A percentile compares a stretch with the other conserved stretches of the same genome.
phyloP scores from a whole-genome alignment of 2,888 invertebrate genomes.

The Exocentrus adspersus region DNA sequence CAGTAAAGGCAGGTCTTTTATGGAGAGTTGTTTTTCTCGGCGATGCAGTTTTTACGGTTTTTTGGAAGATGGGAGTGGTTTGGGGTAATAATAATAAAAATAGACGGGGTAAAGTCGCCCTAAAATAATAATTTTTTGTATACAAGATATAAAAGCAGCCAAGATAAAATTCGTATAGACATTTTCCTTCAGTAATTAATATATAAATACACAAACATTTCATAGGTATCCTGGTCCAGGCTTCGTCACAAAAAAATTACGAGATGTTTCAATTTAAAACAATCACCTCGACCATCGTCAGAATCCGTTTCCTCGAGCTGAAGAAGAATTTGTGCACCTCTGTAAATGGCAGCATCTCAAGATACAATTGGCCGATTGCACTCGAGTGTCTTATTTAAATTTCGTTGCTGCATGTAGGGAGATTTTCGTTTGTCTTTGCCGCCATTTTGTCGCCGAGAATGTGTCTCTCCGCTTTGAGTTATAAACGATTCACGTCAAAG shows the following conservation, averaged over 20 bases:
- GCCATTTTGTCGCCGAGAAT: slow-evolving; percentile 59
- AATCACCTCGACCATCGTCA: not conserved
- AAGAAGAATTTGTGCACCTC: slow-evolving; percentile 33
- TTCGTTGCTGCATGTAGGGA: slow-evolving; percentile 50
- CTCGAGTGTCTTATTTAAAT: slow-evolving; percentile 58
- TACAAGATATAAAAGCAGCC: not conserved
- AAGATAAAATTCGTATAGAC: too few species aligned
- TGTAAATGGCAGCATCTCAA: slow-evolving; percentile 42
- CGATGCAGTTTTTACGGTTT: not conserved
- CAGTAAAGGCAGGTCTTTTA: slow-evolving; percentile 10
- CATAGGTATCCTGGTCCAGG: too few species aligned
- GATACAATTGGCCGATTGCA: slow-evolving; percentile 55
- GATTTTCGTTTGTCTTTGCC: slow-evolving; percentile 54
- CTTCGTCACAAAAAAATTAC: too few species aligned
- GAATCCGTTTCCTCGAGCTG: slow-evolving; percentile 26
- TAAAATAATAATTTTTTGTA: not conserved
- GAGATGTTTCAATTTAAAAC: not conserved
- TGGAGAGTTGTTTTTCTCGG: not conserved
- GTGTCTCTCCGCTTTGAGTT: slow-evolving; percentile 55
- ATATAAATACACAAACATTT: too few species aligned
- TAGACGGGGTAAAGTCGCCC: not conserved
- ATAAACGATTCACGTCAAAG: slow-evolving; percentile 57
- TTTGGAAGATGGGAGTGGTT: not conserved
- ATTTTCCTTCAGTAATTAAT: too few species aligned
- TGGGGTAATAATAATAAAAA: not conserved